phyloP scores from a whole-genome alignment of 2,113 vertebrate genomes.

The Xyrauchen texanus region DNA sequence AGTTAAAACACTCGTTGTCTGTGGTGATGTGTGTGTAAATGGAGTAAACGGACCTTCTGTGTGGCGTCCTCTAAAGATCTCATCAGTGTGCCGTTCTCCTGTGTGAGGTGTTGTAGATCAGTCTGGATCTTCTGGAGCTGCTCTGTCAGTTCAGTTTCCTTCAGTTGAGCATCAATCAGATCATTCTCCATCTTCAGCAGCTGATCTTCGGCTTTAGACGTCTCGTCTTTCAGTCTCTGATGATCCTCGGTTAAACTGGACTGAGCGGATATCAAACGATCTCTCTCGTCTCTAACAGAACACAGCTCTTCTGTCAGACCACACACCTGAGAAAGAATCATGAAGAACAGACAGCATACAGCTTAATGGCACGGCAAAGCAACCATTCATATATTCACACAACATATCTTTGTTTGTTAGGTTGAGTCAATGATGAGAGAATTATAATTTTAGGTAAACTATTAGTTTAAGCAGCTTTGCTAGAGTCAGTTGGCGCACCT shows the following conservation, averaged over 20 bases:
- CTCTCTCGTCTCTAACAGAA: not conserved
- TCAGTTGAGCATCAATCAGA: slow-evolving; percentile 41
- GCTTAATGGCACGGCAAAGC: too few species aligned
- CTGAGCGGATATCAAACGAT: not conserved
- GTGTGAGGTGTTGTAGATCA: slow-evolving; percentile 10
- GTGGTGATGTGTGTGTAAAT: not conserved
- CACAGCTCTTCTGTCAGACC: slow-evolving; percentile 22
- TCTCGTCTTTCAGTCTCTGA: slow-evolving; percentile 6
- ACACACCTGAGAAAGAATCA: not conserved
- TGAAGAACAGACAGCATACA: not conserved
- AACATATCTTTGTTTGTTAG: too few species aligned
- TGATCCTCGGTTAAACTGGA: not conserved
- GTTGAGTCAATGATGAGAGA: too few species aligned
- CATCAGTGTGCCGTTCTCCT: slow-evolving; percentile 20
- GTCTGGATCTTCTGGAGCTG: slow-evolving; percentile 20
- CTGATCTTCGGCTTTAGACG: not conserved
- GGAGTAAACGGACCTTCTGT: slow-evolving; percentile 13
- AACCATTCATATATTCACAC: too few species aligned
- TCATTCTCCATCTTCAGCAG: slow-evolving; percentile 42
- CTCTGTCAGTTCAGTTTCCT: slow-evolving; percentile 41
- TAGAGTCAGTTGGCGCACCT: not conserved
- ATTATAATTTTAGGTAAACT: not conserved
- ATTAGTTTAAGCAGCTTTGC: too few species aligned
- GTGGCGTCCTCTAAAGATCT: slow-evolving; percentile 13
- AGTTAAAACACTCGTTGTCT: not conserved